Percentiles rank a stretch among this genome's conserved stretches.
These are phyloP conservation scores for Drosophila murphyi DNA, from an alignment of 1,140 invertebrate genomes.

Conservation along the genomic window DNA sequence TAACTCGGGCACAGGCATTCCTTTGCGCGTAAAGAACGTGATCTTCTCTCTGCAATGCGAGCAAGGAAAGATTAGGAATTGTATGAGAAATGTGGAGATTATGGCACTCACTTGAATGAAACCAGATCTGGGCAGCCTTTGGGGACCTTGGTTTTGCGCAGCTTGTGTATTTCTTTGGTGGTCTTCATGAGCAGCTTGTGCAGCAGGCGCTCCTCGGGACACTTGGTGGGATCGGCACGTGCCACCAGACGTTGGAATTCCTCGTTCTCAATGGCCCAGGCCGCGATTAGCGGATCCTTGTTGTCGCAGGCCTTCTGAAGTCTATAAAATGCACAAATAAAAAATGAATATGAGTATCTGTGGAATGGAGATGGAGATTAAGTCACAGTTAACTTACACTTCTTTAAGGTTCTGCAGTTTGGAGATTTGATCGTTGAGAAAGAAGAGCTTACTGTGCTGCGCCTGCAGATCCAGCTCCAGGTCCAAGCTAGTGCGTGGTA, in stretches of 20 bases:
- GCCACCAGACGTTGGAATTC: constrained; percentile 92
- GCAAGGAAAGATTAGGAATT: constrained; percentile 56
- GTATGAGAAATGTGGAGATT: constrained; percentile 18
- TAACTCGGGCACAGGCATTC: constrained; percentile 90
- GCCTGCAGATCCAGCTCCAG: constrained; percentile 96
- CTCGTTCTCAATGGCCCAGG: constrained; percentile 94
- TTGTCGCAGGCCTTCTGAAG: constrained; percentile 90
- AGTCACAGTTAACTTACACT: constrained; percentile 84
- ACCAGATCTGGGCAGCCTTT: constrained; percentile 95
- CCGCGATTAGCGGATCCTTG: constrained; percentile 91
- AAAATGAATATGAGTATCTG: not conserved
- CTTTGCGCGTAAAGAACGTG: constrained; percentile 95
- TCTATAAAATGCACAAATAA: constrained; percentile 58
- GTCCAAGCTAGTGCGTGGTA: constrained; percentile 94
- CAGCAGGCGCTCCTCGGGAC: constrained; percentile 90
- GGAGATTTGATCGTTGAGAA: constrained; percentile 92
- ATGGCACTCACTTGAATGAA: constrained; percentile 93
- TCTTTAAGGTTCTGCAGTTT: constrained; percentile 92
- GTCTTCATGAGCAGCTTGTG: constrained; percentile 93
- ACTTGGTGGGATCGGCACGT: constrained; percentile 87
- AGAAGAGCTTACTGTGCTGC: constrained; percentile 92
- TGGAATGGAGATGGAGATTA: not conserved
- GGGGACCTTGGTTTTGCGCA: constrained; percentile 94
- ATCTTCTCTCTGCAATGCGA: constrained; percentile 93
- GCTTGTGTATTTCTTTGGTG: constrained; percentile 94